These are phyloP conservation scores for Cladopsammia gracilis DNA, from an alignment of 64 coral and sea anemone genomes.

Conservation along the genomic window DNA sequence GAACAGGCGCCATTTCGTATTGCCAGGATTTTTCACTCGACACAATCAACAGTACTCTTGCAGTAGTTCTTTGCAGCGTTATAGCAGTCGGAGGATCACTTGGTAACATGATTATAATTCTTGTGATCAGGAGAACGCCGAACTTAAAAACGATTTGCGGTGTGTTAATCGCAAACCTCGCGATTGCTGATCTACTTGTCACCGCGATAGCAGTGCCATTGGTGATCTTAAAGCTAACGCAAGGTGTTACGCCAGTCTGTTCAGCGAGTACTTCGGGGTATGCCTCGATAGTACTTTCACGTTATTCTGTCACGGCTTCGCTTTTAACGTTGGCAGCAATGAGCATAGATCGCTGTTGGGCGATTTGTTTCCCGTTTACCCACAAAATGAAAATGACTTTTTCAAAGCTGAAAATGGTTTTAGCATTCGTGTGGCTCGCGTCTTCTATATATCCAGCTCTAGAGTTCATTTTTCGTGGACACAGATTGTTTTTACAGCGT, in stretches of 20 bases:
- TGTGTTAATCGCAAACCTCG: slow-evolving; percentile 12
- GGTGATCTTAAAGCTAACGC: background rate
- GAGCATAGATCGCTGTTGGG: slow-evolving; percentile 31
- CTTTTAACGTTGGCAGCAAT: background rate
- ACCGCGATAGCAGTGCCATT: background rate
- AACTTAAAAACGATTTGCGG: slow-evolving; percentile 7
- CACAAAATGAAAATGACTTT: slow-evolving; percentile 33
- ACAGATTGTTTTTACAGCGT: background rate
- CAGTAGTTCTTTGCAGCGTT: background rate
- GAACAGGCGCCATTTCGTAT: background rate
- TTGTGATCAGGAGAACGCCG: background rate
- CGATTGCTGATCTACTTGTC: background rate
- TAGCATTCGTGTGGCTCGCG: background rate
- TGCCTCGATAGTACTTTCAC: background rate
- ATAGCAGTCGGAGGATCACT: background rate
- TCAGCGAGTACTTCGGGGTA: background rate
- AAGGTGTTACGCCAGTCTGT: background rate
- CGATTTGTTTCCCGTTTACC: background rate
- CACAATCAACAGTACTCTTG: background rate
- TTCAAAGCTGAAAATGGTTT: background rate
- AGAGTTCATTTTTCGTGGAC: background rate
- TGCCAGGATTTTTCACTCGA: slow-evolving; percentile 4
- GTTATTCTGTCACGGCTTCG: background rate
- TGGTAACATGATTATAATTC: background rate
- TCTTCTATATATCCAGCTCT: background rate